Evolutionary conservation across 2,888 invertebrate species (phyloP), one percentile per base, ranked within the genome.

Genomic region (Dolomedes plantarius): DNA sequence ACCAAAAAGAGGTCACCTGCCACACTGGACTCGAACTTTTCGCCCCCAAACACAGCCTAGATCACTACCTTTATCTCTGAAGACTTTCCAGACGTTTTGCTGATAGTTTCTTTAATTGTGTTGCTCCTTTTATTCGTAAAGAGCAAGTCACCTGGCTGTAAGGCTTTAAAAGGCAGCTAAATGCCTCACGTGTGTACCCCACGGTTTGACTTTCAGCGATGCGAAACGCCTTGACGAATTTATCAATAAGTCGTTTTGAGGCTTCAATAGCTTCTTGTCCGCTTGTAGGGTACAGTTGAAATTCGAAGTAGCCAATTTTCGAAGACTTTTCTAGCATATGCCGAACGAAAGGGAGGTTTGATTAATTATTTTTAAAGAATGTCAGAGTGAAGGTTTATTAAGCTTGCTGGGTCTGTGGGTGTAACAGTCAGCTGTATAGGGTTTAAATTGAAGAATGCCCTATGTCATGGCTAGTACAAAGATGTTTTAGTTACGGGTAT

Each of bases 1-100:
- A 13, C 32, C 23, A 36, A 28, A 62, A 56, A 31, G 69, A 32
- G 36, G 73, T 56, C 73, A 74, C 74, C 32, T 64, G 64, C 31
- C 74, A 74, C 74, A 36, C 62, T 16, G 39, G 27, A 74, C 72
- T 46, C 7, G 16, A 41, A 41, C 41, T 41, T 71, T 71, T 68
- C 32, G 32, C 23, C 3, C 56, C 56, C 56, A 2, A 7, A 56
- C n/a, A 56, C 23, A 56, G 46, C 36, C 36, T 36, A 36, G 36
- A 36, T 36, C 36, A 36, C 36, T 46, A 56, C 23, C 2, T 16
- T 46, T 46, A 46, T 13, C 46, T 16, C 46, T 56, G 23, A 56
- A 5, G 23, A 56, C 23, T 19, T 23, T 16, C 56, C 3, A 5
- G 16, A 16, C 56, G 56, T n/a, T 56, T 56, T 56, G 56, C 56